phyloP scores from a whole-genome alignment of 2,113 vertebrate species.

The Hemiprocne comata region DNA sequence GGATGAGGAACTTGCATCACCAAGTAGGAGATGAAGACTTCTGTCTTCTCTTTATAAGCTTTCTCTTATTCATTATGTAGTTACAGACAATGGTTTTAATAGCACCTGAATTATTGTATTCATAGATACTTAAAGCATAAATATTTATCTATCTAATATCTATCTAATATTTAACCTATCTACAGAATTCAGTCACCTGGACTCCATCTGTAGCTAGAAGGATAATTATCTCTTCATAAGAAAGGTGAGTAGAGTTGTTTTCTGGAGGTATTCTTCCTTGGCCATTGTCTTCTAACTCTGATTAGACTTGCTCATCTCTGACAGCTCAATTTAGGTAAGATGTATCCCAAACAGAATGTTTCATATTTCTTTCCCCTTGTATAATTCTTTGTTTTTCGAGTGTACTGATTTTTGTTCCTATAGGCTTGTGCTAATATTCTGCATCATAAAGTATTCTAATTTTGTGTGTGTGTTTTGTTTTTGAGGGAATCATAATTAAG shows the following conservation, averaged over 20 bases:
- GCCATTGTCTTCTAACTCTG: background rate
- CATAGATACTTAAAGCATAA: background rate
- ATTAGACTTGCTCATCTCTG: background rate
- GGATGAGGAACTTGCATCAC: background rate
- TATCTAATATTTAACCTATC: background rate
- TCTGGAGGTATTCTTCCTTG: background rate
- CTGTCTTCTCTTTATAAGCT: background rate
- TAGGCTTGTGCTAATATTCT: background rate
- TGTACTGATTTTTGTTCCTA: background rate
- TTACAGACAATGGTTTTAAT: background rate
- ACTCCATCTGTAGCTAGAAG: background rate
- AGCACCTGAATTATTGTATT: background rate
- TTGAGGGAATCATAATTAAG: background rate
- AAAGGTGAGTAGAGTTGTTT: background rate
- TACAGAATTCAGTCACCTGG: background rate
- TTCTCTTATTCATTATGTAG: background rate
- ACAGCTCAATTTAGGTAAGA: background rate
- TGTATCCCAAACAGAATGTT: background rate
- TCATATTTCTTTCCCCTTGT: background rate
- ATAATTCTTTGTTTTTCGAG: background rate
- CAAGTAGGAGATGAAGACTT: background rate
- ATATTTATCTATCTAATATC: background rate
- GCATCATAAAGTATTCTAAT: background rate
- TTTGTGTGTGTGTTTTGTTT: background rate
- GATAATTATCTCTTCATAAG: background rate